Conservation (phyloP, 2,113 vertebrate genomes). For the Rhynchomys soricoides region DNA sequence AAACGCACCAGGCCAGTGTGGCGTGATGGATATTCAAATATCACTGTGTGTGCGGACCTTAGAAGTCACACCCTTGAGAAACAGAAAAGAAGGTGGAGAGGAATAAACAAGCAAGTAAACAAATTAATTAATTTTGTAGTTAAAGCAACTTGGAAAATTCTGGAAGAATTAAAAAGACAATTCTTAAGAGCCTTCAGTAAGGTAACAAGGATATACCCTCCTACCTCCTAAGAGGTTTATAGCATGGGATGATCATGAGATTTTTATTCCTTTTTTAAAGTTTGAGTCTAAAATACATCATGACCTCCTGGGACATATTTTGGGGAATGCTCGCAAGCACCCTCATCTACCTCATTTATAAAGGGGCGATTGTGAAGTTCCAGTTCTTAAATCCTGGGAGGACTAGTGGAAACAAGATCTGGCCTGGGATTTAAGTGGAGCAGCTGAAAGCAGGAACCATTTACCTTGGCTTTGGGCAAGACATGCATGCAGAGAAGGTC, state of each 20-base stretch:
- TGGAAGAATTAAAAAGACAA: slow-evolving; percentile 15
- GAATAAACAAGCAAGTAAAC: not conserved
- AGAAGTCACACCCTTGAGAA: not conserved
- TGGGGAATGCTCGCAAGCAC: not conserved
- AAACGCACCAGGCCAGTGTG: not conserved
- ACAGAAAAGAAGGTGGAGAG: not conserved
- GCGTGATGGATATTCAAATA: not conserved
- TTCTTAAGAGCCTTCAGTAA: not conserved
- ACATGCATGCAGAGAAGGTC: not conserved
- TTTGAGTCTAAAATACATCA: not conserved
- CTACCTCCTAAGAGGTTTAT: slow-evolving; percentile 4
- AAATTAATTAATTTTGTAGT: not conserved
- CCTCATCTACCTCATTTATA: not conserved
- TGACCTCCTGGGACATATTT: not conserved
- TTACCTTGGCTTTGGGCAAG: not conserved
- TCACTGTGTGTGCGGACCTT: not conserved
- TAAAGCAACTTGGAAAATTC: slow-evolving; percentile 51
- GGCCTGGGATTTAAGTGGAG: not conserved
- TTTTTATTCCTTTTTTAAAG: not conserved
- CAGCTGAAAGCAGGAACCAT: not conserved
- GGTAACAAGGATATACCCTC: not conserved
- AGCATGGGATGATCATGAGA: not conserved
- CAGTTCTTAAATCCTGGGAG: not conserved
- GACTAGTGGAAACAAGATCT: not conserved
- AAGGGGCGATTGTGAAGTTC: not conserved